A percentile compares a stretch with the other conserved stretches of the same genome.
These are phyloP conservation scores for Coelopa frigida DNA, from an alignment of 1,140 invertebrate genomes.

Conservation along the genomic window DNA sequence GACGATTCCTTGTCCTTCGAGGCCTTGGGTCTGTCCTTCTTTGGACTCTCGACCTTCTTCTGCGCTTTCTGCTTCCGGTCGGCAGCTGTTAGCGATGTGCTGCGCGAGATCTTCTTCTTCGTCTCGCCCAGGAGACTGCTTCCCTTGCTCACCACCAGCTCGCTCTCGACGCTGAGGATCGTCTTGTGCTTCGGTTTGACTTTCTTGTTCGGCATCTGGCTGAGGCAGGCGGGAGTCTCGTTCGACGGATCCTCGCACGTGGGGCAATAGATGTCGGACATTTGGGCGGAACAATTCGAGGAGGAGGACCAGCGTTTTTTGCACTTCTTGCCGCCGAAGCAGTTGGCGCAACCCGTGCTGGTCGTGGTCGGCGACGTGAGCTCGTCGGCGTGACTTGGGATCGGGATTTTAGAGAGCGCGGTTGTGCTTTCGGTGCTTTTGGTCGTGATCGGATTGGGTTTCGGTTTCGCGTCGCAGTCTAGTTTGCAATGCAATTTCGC, in stretches of 20 bases:
- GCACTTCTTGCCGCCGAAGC: constrained; percentile 42
- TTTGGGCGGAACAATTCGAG: constrained; percentile 33
- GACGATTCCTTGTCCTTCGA: constrained; percentile 23
- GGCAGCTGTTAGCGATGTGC: constrained; percentile 31
- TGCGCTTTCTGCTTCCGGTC: constrained; percentile 27
- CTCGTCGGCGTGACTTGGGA: too few species aligned
- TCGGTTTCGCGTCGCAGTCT: constrained; percentile 27
- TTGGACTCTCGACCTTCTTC: constrained; percentile 22
- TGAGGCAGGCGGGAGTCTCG: constrained; percentile 48
- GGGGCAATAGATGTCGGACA: constrained; percentile 47
- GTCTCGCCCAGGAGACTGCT: constrained; percentile 26
- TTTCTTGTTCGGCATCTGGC: constrained; percentile 44
- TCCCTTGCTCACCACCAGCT: constrained; percentile 33
- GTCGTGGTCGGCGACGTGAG: constrained; percentile 37
- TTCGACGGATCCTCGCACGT: constrained; percentile 45
- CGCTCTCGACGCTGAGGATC: constrained; percentile 40
- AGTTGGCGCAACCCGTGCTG: constrained; percentile 39
- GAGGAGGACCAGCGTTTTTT: constrained; percentile 41
- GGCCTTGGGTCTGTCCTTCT: constrained; percentile 23
- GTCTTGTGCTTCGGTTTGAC: constrained; percentile 35
- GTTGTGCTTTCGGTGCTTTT: neutral
- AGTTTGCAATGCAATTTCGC: constrained; percentile 41
- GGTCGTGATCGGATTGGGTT: neutral
- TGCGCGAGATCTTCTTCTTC: constrained; percentile 13
- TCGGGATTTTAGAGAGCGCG: too few species aligned